phyloP scores from a whole-genome alignment of 2,888 invertebrate species.

The Tiphia femorata region DNA sequence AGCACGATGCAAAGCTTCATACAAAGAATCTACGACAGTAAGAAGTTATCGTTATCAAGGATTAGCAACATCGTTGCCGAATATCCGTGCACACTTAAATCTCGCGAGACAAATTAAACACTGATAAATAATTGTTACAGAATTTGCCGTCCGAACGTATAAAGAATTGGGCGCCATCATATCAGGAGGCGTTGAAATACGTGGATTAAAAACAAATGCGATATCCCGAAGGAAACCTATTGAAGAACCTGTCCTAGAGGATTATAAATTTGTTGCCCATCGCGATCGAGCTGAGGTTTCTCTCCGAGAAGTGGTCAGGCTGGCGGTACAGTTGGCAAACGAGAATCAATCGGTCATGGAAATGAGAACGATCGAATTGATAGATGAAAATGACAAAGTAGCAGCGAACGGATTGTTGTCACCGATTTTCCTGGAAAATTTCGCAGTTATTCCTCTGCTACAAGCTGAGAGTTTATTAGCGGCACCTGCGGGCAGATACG shows the following conservation, averaged over 20 bases:
- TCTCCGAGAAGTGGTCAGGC: slow-evolving; percentile 53
- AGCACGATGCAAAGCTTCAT: too few relatives aligned
- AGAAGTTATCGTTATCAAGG: too few relatives aligned
- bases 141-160: slow-evolving; percentile 64
- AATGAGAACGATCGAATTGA: slow-evolving; percentile 62
- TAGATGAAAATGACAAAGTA: slow-evolving; percentile 51
- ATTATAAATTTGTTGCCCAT: slow-evolving; percentile 72
- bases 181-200: slow-evolving; percentile 74
- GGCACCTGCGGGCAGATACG: slow-evolving; percentile 55
- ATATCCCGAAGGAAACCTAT: slow-evolving; percentile 71
- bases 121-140: slow-evolving; percentile 45
- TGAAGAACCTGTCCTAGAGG: slow-evolving; percentile 72
- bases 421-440: slow-evolving; percentile 72
- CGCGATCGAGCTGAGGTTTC: slow-evolving; percentile 51
- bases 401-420: slow-evolving; percentile 67
- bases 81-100: too few relatives aligned
- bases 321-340: slow-evolving; percentile 70
- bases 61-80: too few relatives aligned
- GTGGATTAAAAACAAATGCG: slow-evolving; percentile 72
- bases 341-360: slow-evolving; percentile 69
- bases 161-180: slow-evolving; percentile 65
- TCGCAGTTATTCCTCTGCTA: slow-evolving; percentile 79
- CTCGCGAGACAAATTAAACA: too few relatives aligned
- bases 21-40: too few relatives aligned
- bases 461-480: slow-evolving; percentile 77